Evolutionary conservation across 2,888 invertebrate genomes (phyloP).

Genomic region (Dorcus hopei): DNA sequence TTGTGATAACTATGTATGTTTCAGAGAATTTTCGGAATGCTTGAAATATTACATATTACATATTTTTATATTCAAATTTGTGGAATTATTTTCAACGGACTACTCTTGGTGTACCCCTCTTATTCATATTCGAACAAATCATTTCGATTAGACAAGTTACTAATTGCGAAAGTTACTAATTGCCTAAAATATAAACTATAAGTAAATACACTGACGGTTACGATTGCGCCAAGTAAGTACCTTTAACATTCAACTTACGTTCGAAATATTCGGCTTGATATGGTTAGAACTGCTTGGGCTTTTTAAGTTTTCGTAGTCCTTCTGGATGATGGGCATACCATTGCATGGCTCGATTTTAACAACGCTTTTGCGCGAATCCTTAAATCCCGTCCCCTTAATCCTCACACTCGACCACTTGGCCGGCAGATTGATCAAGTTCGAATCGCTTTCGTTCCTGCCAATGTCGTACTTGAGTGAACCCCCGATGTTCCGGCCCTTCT

Average conservation of each 20-base stretch:
- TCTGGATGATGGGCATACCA: slow-evolving; percentile 46
- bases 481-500: slow-evolving; percentile 31
- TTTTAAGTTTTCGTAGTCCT: slow-evolving; percentile 39
- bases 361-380: slow-evolving; percentile 61
- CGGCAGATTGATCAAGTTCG: slow-evolving; percentile 44
- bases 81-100: too few species aligned
- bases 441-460: slow-evolving; percentile 42
- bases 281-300: slow-evolving; percentile 34
- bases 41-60: too few species aligned
- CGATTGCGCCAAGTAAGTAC: too few species aligned
- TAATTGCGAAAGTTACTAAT: not conserved
- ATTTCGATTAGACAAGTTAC: not conserved
- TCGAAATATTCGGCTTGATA: slow-evolving; percentile 45
- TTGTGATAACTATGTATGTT: too few species aligned
- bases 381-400: slow-evolving; percentile 61
- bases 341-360: slow-evolving; percentile 66
- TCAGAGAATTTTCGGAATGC: too few species aligned
- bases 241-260: slow-evolving; percentile 39
- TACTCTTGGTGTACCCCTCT: too few species aligned
- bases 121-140: too few species aligned
- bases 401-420: slow-evolving; percentile 65
- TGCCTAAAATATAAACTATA: too few species aligned
- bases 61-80: too few species aligned
- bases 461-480: slow-evolving; percentile 46
- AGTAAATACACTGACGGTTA: too few species aligned